Base-by-base conservation (phyloP, 2,113 vertebrate species). In the Larimichthys crocea region DNA sequence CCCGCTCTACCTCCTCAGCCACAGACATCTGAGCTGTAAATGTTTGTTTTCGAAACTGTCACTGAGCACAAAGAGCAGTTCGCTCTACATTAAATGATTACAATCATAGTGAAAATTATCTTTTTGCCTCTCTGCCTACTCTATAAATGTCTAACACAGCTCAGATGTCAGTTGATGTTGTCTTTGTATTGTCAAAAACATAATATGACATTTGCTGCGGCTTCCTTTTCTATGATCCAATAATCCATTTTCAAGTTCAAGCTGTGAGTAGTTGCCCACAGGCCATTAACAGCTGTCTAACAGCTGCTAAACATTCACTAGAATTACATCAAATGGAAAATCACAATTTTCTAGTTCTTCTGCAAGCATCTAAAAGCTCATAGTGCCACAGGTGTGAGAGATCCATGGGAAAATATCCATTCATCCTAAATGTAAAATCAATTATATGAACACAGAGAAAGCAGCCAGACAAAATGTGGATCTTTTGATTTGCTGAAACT, bases 191-290 rank as follows among this genome's bases (percentile, higher is more conserved):
- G 1, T 10, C 19, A 61, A 46, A 61, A 74, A 53, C 5, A 61
- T 22, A 48, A 62, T 2, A 55, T 22, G 19, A 52, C 52, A 60
- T 72, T 53, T 77, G 10, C 52, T 20, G 3, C 46, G 19, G 60
- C 42, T 31, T 60, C 8, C 40, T 71, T 60, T 24, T 24, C 24
- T 26, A 26, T 48, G 75, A 35, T 55, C 35, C 26, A 62, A 67
- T 73, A 62, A 78, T 61, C 50, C 19, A 24, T 46, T 35, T 73
- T 5, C 16, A 71, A 35, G 48, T 22, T 44, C 24, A 35, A 14
- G 12, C 11, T 31, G 40, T 16, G 3, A 40, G 2, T 16, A 59
- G 63, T 64, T 26, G 10, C 50, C 42, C 61, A 31, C 44, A 56
- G 42, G 20, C 19, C 5, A 44, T 31, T 63, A 16, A 57, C n/a